Conservation (phyloP, 2,888 invertebrate genomes). For the Craniophora ligustri region DNA sequence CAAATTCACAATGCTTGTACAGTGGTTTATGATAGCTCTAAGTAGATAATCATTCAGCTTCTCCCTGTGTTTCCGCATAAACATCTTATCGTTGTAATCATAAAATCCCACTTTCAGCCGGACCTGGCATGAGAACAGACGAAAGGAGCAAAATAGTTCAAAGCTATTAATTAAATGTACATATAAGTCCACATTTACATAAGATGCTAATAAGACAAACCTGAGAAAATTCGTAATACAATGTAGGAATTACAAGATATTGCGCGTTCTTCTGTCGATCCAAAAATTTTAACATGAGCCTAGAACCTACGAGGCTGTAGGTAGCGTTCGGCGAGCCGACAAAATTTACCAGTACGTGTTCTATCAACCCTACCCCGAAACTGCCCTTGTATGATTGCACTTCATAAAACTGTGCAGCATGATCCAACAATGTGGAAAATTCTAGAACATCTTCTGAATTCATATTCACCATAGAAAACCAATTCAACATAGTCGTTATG, state of each 20-base stretch:
- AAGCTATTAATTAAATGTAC: too few species aligned
- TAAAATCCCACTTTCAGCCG: constrained; percentile 75
- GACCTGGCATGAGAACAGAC: too few species aligned
- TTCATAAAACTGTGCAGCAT: constrained; percentile 82
- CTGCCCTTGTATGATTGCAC: constrained; percentile 76
- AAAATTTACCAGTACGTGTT: constrained; percentile 77
- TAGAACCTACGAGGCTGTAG: constrained; percentile 86
- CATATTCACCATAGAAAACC: constrained; percentile 79
- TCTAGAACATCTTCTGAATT: constrained; percentile 81
- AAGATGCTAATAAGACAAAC: constrained; percentile 56
- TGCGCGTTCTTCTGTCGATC: constrained; percentile 86
- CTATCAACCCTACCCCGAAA: constrained; percentile 82
- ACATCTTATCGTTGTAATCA: constrained; percentile 81
- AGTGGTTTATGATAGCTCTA: constrained; percentile 80
- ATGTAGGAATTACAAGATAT: constrained; percentile 83
- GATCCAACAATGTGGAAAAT: constrained; percentile 86
- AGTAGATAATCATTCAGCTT: constrained; percentile 77
- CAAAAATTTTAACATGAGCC: constrained; percentile 86
- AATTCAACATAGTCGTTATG: constrained; percentile 84
- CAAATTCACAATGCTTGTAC: constrained; percentile 79
- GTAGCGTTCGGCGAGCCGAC: constrained; percentile 80
- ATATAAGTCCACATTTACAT: background rate
- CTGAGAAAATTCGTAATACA: constrained; percentile 78
- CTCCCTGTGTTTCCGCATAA: constrained; percentile 84
- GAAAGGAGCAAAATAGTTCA: background rate